Base-by-base conservation (phyloP, 2,888 invertebrate species). In the Philopedon plagiatum region DNA sequence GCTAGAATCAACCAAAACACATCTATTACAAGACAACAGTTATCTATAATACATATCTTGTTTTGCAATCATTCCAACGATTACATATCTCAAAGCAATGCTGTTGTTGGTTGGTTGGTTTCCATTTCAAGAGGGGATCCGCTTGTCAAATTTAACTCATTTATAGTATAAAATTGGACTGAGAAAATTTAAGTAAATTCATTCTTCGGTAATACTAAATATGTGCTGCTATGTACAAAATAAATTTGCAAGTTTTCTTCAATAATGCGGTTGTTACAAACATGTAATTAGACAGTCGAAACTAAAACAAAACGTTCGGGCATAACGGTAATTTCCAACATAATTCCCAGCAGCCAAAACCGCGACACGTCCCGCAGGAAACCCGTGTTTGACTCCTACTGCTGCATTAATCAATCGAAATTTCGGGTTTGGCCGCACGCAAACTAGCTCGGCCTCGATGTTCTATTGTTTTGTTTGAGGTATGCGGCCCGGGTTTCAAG, bases 381-480 rank as follows among this genome's bases (percentile, higher is more conserved):
- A 44, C 69, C 62, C 41, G 57, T 54, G 60, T 70, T 73, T 62
- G 73, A 70, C 66, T 73, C 61, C 54, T 60, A 51, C 69, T 34
- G 61, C 26, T 60, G 62, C 65, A 69, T 69, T 73, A 73, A 73
- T 73, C 69, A 73, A 73, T 73, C 57, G 69, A 34, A 44, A 66
- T 73, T 65, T 69, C 56, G 65, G 60, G 39, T 60, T 51, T 41
- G 34, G 41, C 44, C 65, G 62, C 73, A 73, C 69, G 71, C 71
- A 51, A 64, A 51, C 51, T 54, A 29, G n/a, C 58, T 23, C 41
- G 5, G 41, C 26, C 23, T n/a, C 34, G 57, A 57, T 37, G 34
- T 23, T 37, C 32, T 23, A 57, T 57, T 37, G 19, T 37, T 57
- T 56, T 34, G 19, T 37, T 18, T 54, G 21, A 46, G 15, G 7